A percentile compares a stretch with the other conserved stretches of the same genome.
Evolutionary conservation across 2,113 vertebrate genomes (phyloP).

Genomic region (Microcebus murinus): DNA sequence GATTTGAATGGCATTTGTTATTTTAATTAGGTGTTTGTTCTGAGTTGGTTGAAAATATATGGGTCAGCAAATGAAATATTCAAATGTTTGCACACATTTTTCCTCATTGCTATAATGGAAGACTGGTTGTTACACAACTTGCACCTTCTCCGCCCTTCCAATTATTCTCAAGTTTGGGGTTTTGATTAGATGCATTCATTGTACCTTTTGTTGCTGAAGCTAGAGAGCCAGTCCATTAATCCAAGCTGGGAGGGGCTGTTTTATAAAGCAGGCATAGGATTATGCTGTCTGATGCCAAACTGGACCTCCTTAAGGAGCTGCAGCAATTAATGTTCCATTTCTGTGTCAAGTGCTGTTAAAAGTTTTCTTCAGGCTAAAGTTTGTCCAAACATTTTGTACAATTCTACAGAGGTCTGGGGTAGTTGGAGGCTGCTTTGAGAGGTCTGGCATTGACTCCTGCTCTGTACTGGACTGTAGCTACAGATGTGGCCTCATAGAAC

Average conservation of each 20-base stretch:
- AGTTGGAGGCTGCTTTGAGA: neutral
- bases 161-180: neutral
- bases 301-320: conserved; percentile 57
- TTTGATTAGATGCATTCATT: conserved; percentile 22
- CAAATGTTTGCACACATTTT: conserved; percentile 15
- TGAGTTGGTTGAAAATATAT: conserved; percentile 51
- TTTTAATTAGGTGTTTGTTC: conserved; percentile 46
- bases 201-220: neutral
- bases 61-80: conserved; percentile 49
- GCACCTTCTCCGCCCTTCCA: neutral
- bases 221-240: neutral
- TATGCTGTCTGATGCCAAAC: conserved; percentile 54
- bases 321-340: conserved; percentile 63
- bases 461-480: neutral
- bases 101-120: neutral
- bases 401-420: neutral
- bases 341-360: conserved; percentile 46
- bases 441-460: neutral
- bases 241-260: conserved; percentile 49
- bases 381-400: conserved; percentile 55
- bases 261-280: neutral
- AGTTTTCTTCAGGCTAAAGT: conserved; percentile 52
- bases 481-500: neutral
- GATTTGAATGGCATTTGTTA: neutral
- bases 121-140: neutral